Conservation (phyloP, 2,888 invertebrate species). For the Argyresthia goedartella region DNA sequence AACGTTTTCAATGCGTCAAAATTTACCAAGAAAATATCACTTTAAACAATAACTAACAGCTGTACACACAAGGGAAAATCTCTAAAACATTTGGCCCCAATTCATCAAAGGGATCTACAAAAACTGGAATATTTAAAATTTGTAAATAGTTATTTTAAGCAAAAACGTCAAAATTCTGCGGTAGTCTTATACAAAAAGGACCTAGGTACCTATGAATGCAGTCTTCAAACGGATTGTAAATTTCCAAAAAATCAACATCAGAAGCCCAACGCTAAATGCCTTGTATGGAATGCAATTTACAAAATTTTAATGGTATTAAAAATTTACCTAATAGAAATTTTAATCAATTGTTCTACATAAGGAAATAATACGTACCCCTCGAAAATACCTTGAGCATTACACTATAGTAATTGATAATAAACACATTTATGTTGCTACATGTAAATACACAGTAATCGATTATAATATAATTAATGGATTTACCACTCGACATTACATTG, state of each 20-base stretch:
- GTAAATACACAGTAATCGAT: conserved; percentile 49
- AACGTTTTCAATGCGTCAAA: conserved; percentile 4
- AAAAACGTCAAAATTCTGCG: conserved; percentile 40
- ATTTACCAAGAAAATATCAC: background rate
- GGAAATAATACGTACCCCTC: conserved; percentile 43
- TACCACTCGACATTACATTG: conserved; percentile 48
- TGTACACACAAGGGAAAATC: conserved; percentile 21
- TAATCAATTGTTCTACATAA: conserved; percentile 33
- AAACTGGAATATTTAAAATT: conserved; percentile 44
- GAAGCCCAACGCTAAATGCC: conserved; percentile 24
- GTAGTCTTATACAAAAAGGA: conserved; percentile 33
- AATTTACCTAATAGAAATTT: conserved; percentile 31
- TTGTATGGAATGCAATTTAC: conserved; percentile 35
- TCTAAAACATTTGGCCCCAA: conserved; percentile 62
- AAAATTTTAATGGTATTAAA: conserved; percentile 25
- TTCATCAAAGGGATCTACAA: conserved; percentile 38
- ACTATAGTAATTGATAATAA: conserved; percentile 50
- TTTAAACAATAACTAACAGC: conserved; percentile 17
- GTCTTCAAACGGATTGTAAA: conserved; percentile 56
- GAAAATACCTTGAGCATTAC: conserved; percentile 65
- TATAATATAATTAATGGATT: conserved; percentile 28
- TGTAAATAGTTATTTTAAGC: conserved; percentile 37
- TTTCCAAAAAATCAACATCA: conserved; percentile 43
- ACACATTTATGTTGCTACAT: conserved; percentile 43
- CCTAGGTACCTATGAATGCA: conserved; percentile 52